These are phyloP conservation scores for Galerucella pusilla DNA, from an alignment of 2,888 invertebrate genomes.

Conservation along the genomic window DNA sequence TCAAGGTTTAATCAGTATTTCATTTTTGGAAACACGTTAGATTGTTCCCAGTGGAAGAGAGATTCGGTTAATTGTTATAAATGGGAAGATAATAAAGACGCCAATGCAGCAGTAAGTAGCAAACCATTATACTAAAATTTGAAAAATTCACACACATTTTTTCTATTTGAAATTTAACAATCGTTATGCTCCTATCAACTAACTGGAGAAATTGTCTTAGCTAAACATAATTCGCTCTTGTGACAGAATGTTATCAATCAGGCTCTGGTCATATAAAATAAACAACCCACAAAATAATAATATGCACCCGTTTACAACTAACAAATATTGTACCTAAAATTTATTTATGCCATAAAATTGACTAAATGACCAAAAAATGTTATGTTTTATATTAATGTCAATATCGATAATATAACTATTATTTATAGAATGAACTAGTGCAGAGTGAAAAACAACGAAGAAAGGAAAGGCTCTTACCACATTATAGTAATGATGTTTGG, in stretches of 20 bases:
- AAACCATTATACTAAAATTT: background rate
- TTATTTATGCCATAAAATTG: no score
- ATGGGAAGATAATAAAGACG: constrained; percentile 73
- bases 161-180: background rate
- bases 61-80: constrained; percentile 81
- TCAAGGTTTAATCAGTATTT: constrained; percentile 90
- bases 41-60: constrained; percentile 84
- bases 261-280: no score
- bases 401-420: background rate
- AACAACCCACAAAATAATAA: no score
- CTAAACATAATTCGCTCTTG: no score
- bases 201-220: no score
- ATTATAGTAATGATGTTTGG: constrained; percentile 84
- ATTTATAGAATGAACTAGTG: constrained; percentile 67
- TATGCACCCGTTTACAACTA: no score
- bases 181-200: no score
- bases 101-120: constrained; percentile 74
- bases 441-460: constrained; percentile 78
- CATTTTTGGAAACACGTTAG: constrained; percentile 76
- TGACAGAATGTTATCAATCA: no score
- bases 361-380: no score
- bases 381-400: no score
- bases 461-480: constrained; percentile 72
- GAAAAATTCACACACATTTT: background rate
- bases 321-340: no score